Evolutionary conservation across 2,797 vertebrate genomes (phyloP).

Genomic region (Meda fulgida): DNA sequence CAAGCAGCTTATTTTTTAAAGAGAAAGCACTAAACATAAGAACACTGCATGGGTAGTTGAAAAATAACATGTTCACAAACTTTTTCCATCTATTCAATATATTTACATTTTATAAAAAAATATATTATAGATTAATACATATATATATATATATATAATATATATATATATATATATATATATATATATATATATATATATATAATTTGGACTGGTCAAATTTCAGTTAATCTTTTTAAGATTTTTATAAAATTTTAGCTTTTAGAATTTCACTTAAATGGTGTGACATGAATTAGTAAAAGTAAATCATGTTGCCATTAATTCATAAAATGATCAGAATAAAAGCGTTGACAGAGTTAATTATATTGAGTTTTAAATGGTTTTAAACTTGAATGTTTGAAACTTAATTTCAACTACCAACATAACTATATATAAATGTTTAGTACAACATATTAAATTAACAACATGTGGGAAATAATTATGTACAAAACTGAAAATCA

Average conservation of each 20-base stretch:
- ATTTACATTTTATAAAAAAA: too few relatives aligned
- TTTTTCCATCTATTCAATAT: background rate
- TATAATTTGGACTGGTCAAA: too few relatives aligned
- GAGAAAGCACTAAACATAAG: too few relatives aligned
- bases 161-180: too few relatives aligned
- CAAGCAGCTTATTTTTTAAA: background rate
- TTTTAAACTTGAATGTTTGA: background rate
- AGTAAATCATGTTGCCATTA: background rate
- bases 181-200: too few relatives aligned
- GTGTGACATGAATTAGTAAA: background rate
- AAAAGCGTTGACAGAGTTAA: background rate
- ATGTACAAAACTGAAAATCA: too few relatives aligned
- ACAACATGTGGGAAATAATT: too few relatives aligned
- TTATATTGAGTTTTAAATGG: background rate
- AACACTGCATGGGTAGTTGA: background rate
- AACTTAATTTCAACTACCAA: background rate
- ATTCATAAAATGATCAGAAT: background rate
- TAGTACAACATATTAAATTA: background rate
- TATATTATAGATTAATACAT: too few relatives aligned
- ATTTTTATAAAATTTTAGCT: too few relatives aligned
- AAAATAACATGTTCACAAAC: background rate
- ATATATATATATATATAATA: too few relatives aligned
- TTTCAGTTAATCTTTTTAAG: too few relatives aligned
- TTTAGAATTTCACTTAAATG: background rate
- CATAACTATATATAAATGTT: background rate